Percentiles rank a stretch among this genome's conserved stretches.
Conservation (phyloP, 2,797 vertebrate species). For the Hylomyscus alleni region DNA sequence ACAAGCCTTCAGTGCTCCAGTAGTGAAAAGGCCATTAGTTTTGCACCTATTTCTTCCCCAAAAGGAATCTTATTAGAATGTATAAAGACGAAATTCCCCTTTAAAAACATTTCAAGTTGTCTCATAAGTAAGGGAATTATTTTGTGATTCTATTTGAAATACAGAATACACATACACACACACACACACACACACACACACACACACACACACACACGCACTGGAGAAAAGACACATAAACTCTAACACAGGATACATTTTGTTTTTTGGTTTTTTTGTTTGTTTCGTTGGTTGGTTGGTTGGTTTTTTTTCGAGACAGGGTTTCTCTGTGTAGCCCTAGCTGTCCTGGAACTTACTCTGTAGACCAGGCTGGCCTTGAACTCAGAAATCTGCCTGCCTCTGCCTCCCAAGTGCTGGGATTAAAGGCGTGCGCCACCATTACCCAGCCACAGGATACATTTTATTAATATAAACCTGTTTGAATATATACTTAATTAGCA, state of each 20-base stretch:
- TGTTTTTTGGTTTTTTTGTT: background rate
- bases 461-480: conserved; percentile 3
- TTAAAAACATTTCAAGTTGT: conserved; percentile 35
- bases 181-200: background rate
- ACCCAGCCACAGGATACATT: background rate
- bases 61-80: conserved; percentile 50
- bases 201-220: background rate
- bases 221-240: conserved; percentile 29
- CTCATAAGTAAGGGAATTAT: conserved; percentile 32
- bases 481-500: background rate
- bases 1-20: background rate
- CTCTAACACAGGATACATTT: conserved; percentile 9
- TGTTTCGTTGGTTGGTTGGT: too few species aligned
- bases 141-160: conserved; percentile 42
- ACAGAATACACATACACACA: background rate
- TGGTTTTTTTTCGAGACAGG: too few species aligned
- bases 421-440: too few species aligned
- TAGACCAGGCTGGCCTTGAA: too few species aligned
- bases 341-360: too few species aligned
- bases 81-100: background rate
- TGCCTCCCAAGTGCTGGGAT: too few species aligned
- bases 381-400: too few species aligned
- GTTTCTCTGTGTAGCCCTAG: too few species aligned
- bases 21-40: conserved; percentile 2
- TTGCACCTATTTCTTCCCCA: conserved; percentile 30